Evolutionary conservation across 2,113 vertebrate genomes (phyloP).

Genomic region (Microtus oregoni): DNA sequence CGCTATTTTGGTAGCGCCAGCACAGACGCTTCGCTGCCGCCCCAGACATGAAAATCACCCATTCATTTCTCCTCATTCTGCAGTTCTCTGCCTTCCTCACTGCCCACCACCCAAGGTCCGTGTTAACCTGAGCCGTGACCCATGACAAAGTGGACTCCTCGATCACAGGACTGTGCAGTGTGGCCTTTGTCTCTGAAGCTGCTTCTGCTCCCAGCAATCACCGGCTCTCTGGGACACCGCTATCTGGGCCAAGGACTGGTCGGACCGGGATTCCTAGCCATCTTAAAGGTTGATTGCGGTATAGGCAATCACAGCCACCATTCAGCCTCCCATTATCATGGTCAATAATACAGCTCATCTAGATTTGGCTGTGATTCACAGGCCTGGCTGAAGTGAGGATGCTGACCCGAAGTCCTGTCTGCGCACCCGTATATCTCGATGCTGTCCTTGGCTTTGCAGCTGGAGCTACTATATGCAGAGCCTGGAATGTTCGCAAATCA

Average conservation of each 20-base stretch:
- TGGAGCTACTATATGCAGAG: slow-evolving; percentile 38
- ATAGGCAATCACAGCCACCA: not conserved
- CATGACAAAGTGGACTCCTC: slow-evolving; percentile 11
- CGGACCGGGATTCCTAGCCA: not conserved
- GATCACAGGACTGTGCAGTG: not conserved
- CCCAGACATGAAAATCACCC: not conserved
- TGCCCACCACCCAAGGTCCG: not conserved
- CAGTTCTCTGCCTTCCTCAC: not conserved
- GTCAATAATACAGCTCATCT: slow-evolving; percentile 14
- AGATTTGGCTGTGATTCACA: slow-evolving; percentile 34
- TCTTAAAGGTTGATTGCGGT: slow-evolving; percentile 4
- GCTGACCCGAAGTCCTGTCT: slow-evolving; percentile 46
- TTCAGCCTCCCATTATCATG: slow-evolving; percentile 8
- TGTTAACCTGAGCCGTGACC: slow-evolving; percentile 63
- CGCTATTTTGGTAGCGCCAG: not conserved
- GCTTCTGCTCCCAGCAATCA: not conserved
- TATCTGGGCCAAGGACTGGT: not conserved
- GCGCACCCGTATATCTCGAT: not conserved
- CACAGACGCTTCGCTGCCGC: not conserved
- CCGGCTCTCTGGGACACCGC: not conserved
- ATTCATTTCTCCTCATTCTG: not conserved
- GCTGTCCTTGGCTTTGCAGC: slow-evolving; percentile 56
- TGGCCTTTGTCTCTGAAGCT: slow-evolving; percentile 24
- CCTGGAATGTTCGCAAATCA: slow-evolving; percentile 45
- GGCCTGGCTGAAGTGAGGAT: slow-evolving; percentile 16